phyloP scores from a whole-genome alignment of 2,888 invertebrate species.

The Eubasilissa splendida region DNA sequence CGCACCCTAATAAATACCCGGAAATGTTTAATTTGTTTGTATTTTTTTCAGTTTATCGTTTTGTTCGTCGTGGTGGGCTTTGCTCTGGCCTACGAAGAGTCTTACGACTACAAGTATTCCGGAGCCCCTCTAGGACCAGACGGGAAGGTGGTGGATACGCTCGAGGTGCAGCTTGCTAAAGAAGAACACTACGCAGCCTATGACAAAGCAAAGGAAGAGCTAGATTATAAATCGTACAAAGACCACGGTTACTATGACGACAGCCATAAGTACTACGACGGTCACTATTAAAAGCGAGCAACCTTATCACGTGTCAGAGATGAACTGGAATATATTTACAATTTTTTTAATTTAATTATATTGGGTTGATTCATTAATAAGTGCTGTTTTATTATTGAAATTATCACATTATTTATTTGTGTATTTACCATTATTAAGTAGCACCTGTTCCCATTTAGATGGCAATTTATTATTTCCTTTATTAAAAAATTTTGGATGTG shows the following conservation, averaged over 20 bases:
- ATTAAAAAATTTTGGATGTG: too few species aligned
- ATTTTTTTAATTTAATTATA: too few species aligned
- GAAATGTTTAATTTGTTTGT: too few species aligned
- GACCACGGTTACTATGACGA: not conserved
- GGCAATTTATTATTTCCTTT: too few species aligned
- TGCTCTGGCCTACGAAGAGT: slow-evolving; percentile 5
- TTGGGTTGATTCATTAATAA: too few species aligned
- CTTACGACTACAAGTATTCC: not conserved
- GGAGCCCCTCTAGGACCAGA: not conserved
- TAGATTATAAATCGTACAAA: not conserved
- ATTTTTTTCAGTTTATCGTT: slow-evolving; percentile 2
- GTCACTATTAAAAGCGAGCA: not conserved
- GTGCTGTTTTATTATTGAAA: too few species aligned
- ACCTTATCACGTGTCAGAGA: too few species aligned
- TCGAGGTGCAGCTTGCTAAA: slow-evolving; percentile 11
- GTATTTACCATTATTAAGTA: too few species aligned
- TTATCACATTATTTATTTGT: too few species aligned
- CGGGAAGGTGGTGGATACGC: slow-evolving; percentile 9
- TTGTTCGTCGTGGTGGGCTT: slow-evolving; percentile 7
- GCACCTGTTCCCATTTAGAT: too few species aligned
- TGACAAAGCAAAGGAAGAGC: not conserved
- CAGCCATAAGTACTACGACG: not conserved
- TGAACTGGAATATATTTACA: too few species aligned
- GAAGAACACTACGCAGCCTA: not conserved
- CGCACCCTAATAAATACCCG: too few species aligned